phyloP scores from a whole-genome alignment of 2,797 vertebrate genomes.

The Oreonectes daqikongensis region DNA sequence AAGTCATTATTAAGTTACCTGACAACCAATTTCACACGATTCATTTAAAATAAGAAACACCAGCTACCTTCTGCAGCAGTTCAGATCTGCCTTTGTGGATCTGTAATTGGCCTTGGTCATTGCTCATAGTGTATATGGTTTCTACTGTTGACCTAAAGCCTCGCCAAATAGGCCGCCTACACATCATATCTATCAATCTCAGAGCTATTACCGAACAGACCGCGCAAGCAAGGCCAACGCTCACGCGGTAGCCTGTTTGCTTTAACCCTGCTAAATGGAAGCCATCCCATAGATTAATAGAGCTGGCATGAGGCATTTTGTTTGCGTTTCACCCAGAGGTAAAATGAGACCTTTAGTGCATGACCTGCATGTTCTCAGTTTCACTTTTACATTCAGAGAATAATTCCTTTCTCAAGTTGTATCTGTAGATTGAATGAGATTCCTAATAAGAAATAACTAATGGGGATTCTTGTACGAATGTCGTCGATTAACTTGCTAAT shows the following conservation, averaged over 20 bases:
- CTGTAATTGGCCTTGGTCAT: constrained; percentile 34
- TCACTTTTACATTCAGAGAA: constrained; percentile 4
- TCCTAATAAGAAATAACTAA: constrained; percentile 28
- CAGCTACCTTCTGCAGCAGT: constrained; percentile 32
- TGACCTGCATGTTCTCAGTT: constrained; percentile 23
- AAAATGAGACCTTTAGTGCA: not conserved
- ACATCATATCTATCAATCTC: constrained; percentile 65
- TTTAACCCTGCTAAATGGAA: constrained; percentile 47
- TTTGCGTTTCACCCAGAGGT: constrained; percentile 42
- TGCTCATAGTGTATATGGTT: constrained; percentile 29
- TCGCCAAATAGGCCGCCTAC: constrained; percentile 59
- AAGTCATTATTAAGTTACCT: constrained; percentile 78
- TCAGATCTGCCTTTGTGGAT: not conserved
- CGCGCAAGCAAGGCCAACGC: constrained; percentile 47
- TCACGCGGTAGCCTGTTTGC: constrained; percentile 57
- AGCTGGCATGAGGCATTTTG: constrained; percentile 39
- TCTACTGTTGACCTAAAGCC: constrained; percentile 39
- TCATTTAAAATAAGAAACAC: constrained; percentile 65
- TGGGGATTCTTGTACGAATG: constrained; percentile 18
- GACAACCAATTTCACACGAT: constrained; percentile 77
- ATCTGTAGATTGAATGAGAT: constrained; percentile 7
- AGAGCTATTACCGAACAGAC: constrained; percentile 57
- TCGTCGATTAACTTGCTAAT: constrained; percentile 20
- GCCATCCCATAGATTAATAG: constrained; percentile 46
- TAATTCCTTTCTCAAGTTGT: constrained; percentile 6